Evolutionary conservation across 2,888 invertebrate genomes (phyloP).

Genomic region (Chrysolina americana): DNA sequence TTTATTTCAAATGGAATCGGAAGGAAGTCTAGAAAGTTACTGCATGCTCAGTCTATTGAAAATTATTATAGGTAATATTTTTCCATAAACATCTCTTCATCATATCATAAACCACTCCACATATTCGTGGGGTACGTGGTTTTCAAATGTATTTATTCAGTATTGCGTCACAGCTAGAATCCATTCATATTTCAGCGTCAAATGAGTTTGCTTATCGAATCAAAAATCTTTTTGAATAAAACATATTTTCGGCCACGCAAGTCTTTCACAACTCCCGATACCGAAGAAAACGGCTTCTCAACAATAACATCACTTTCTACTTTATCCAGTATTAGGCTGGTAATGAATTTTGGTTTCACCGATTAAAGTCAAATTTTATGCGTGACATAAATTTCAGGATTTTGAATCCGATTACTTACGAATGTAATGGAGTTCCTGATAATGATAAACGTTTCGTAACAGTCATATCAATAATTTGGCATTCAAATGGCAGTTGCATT

Average conservation of each 20-base stretch:
- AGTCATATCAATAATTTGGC: conserved; percentile 14
- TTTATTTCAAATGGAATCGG: too few species aligned
- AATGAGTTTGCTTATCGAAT: background rate
- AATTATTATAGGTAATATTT: too few species aligned
- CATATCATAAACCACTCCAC: too few species aligned
- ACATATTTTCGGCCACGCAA: background rate
- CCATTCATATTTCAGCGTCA: background rate
- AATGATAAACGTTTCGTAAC: conserved; percentile 30
- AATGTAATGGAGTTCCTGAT: conserved; percentile 33
- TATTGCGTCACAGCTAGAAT: background rate
- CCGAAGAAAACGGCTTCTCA: conserved; percentile 1
- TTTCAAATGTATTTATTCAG: background rate
- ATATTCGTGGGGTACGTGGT: too few species aligned
- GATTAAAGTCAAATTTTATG: conserved; percentile 32
- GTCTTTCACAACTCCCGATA: background rate
- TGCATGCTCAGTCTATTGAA: too few species aligned
- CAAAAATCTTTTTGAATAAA: background rate
- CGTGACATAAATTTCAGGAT: conserved; percentile 36
- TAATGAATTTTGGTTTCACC: conserved; percentile 27
- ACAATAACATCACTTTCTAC: conserved; percentile 12
- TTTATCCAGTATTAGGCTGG: conserved; percentile 15
- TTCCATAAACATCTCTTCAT: too few species aligned
- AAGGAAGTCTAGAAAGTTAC: too few species aligned
- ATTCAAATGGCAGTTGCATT: background rate
- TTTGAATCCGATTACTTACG: conserved; percentile 35